These are phyloP conservation scores for Crenuchus spilurus DNA, from an alignment of 2,797 vertebrate genomes.

Conservation along the genomic window DNA sequence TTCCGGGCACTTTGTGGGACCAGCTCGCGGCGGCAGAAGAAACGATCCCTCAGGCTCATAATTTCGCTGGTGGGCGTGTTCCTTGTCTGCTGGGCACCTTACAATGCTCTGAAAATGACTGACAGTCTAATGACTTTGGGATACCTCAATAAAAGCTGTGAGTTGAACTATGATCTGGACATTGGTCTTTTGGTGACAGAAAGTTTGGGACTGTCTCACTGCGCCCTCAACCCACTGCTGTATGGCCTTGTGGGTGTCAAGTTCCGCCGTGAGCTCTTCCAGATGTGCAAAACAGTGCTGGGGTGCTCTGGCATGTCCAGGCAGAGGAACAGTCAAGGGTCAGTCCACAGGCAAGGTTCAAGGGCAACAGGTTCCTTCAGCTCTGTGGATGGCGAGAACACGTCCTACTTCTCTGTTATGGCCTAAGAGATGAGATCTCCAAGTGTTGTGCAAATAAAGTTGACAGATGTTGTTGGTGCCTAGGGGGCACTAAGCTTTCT, in stretches of 20 bases:
- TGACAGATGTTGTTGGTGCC: too few species aligned
- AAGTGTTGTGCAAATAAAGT: background rate
- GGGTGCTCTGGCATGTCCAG: slow-evolving; percentile 56
- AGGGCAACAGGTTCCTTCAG: slow-evolving; percentile 62
- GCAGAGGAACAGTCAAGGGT: slow-evolving; percentile 54
- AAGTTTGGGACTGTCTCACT: slow-evolving; percentile 79
- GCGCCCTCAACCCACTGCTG: slow-evolving; percentile 83
- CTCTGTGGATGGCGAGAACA: slow-evolving; percentile 78
- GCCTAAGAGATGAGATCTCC: slow-evolving; percentile 53
- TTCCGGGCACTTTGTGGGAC: slow-evolving; percentile 77
- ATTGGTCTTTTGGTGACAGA: slow-evolving; percentile 75
- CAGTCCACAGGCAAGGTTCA: slow-evolving; percentile 53
- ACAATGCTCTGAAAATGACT: slow-evolving; percentile 73
- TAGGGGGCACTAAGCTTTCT: too few species aligned
- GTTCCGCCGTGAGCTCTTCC: slow-evolving; percentile 79
- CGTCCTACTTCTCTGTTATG: slow-evolving; percentile 76
- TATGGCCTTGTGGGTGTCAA: slow-evolving; percentile 84
- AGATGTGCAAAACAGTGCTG: slow-evolving; percentile 73
- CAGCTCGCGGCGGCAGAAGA: slow-evolving; percentile 68
- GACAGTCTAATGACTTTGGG: slow-evolving; percentile 71
- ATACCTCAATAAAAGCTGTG: slow-evolving; percentile 62
- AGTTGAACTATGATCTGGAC: slow-evolving; percentile 69
- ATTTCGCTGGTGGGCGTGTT: slow-evolving; percentile 78
- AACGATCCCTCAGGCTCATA: slow-evolving; percentile 78
- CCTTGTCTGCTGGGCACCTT: slow-evolving; percentile 82